Conservation (phyloP, 1,140 invertebrate species). For the Plectrocnemia conspersa region DNA sequence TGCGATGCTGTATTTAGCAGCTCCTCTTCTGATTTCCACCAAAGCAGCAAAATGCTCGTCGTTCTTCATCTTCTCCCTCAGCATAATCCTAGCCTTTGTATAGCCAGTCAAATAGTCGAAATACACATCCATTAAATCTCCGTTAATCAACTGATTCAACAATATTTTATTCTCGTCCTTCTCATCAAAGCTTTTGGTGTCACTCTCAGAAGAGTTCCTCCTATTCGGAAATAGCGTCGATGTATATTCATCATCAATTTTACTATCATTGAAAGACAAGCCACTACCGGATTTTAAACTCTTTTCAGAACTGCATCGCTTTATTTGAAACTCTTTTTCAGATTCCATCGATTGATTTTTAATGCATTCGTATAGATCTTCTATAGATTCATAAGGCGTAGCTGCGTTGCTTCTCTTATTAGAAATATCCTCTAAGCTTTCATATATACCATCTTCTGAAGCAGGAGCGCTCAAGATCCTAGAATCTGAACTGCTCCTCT, state of each 20-base stretch:
- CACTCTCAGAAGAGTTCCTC: background rate
- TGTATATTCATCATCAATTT: slow-evolving; percentile 2
- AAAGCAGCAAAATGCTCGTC: slow-evolving; percentile 49
- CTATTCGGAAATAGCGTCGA: slow-evolving; percentile 12
- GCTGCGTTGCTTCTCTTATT: slow-evolving; percentile 40
- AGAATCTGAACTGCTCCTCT: slow-evolving; percentile 47
- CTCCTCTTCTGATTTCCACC: slow-evolving; percentile 46
- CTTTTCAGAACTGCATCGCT: slow-evolving; percentile 4
- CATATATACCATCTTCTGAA: slow-evolving; percentile 46
- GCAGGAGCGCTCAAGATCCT: slow-evolving; percentile 39
- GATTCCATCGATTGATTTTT: slow-evolving; percentile 40
- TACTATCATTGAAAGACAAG: slow-evolving; percentile 11
- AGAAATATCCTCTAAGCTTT: slow-evolving; percentile 41
- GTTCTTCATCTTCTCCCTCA: slow-evolving; percentile 43
- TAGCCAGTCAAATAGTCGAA: slow-evolving; percentile 46
- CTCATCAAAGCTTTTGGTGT: slow-evolving; percentile 15
- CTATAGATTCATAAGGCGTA: slow-evolving; percentile 50
- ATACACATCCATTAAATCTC: slow-evolving; percentile 48
- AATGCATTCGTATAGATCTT: slow-evolving; percentile 50
- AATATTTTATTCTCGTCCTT: slow-evolving; percentile 46
- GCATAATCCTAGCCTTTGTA: slow-evolving; percentile 42
- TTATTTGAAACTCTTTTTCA: background rate
- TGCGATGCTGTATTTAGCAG: slow-evolving; percentile 45
- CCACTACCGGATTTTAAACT: slow-evolving; percentile 19
- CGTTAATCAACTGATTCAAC: slow-evolving; percentile 48